Evolutionary conservation across 2,797 vertebrate species (phyloP), one percentile per base, ranked within the genome.

Genomic region (Menidia menidia): DNA sequence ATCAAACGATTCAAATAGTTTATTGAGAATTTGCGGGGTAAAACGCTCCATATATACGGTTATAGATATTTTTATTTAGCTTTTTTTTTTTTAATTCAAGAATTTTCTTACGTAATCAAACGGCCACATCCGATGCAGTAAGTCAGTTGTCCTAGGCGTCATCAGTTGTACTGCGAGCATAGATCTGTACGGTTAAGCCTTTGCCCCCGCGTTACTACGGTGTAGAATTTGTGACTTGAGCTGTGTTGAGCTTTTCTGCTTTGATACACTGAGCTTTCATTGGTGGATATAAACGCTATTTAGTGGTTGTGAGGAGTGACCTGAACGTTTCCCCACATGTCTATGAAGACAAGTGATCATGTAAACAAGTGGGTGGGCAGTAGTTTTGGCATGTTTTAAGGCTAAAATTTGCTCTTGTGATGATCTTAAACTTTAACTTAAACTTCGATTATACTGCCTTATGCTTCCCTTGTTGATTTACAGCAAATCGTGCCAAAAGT

Each of bases 391-490:
- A 32, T 79, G 52, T 77, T 39, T 71, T 65, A 44, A 76, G 74
- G 68, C 79, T 63, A 11, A 61, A 60, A 84, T 75, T 73, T 16
- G 47, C 62, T 64, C 77, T 70, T 84, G 71, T 81, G 70, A 64
- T 71, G 57, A 73, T 71, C 61, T 25, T 25, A 25, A 25, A 25
- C 50, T 64, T 63, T 39, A 60, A 80, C 41, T 72, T 25, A 25
- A 25, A 25, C 25, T 81, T 64, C 80, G 65, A 80, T 87, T 86
- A 58, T 86, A 81, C 74, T 77, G 84, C 89, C 88, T 92, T 88
- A 88, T 86, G 42, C 50, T 68, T 48, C 53, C 63, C 73, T 47
- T 54, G 79, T 69, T 78, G 65, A 82, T 80, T 82, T 79, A 60
- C 43, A 80, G 71, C 76, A 82, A 78, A 76, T 77, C 60, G 83